These are phyloP conservation scores for Lycia hirtaria DNA, from an alignment of 2,888 invertebrate species.

Conservation along the genomic window DNA sequence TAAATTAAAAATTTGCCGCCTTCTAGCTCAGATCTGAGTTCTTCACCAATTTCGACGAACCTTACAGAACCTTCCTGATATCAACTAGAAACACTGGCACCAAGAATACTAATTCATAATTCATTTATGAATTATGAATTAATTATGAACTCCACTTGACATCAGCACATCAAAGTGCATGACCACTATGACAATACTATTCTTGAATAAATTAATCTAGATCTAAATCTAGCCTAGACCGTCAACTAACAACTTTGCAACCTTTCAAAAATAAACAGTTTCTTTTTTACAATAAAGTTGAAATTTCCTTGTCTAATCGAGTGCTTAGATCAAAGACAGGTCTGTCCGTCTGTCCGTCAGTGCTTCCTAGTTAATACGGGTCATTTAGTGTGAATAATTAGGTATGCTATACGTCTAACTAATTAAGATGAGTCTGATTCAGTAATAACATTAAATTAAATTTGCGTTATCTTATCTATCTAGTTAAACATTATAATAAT, in stretches of 20 bases:
- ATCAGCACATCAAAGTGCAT: constrained; percentile 11
- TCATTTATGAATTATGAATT: too few species aligned
- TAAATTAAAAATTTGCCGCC: too few species aligned
- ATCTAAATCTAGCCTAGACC: constrained; percentile 7
- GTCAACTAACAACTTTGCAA: background rate
- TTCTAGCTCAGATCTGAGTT: too few species aligned
- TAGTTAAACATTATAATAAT: too few species aligned
- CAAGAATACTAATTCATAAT: too few species aligned
- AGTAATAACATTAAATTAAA: constrained; percentile 12
- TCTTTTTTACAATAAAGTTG: background rate
- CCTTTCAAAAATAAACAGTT: background rate
- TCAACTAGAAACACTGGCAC: background rate
- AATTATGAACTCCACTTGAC: too few species aligned
- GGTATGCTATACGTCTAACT: constrained; percentile 15
- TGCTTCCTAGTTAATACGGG: constrained; percentile 26
- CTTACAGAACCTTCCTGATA: too few species aligned
- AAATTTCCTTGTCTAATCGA: background rate
- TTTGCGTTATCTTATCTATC: background rate
- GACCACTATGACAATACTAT: constrained; percentile 8
- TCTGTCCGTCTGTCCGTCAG: constrained; percentile 19
- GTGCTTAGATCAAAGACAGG: constrained; percentile 19
- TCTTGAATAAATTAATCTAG: constrained; percentile 9
- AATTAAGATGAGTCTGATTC: constrained; percentile 17
- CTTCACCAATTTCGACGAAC: too few species aligned
- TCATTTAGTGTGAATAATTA: constrained; percentile 25